Evolutionary conservation across 2,113 vertebrate species (phyloP).

Genomic region (Datnioides undecimradiatus): DNA sequence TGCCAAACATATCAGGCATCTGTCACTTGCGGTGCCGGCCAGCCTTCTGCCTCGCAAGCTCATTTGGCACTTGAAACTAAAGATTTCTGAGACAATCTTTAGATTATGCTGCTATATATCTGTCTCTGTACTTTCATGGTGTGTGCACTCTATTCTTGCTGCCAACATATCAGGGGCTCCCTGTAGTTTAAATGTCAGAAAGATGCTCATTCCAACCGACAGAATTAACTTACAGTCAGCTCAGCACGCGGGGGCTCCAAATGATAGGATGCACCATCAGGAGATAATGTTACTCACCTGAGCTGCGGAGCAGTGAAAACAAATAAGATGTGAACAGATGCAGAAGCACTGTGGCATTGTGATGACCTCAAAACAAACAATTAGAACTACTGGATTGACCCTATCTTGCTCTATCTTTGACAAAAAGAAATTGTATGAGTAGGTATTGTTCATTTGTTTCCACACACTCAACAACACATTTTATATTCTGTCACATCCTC

Average conservation of each 20-base stretch:
- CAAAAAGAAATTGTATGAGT: conserved; percentile 1
- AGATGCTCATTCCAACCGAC: conserved; percentile 72
- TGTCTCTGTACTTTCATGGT: conserved; percentile 41
- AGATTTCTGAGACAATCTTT: conserved; percentile 73
- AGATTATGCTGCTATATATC: conserved; percentile 63
- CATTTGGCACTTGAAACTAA: conserved; percentile 67
- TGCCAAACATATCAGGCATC: conserved; percentile 82
- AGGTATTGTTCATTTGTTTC: conserved; percentile 3
- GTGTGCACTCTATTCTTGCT: conserved; percentile 48
- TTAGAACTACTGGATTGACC: background rate
- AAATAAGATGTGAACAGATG: conserved; percentile 58
- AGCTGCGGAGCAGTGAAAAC: conserved; percentile 52
- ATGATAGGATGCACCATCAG: conserved; percentile 67
- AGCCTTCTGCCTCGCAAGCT: conserved; percentile 66
- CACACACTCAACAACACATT: conserved; percentile 21
- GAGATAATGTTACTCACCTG: conserved; percentile 74
- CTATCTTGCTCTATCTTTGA: conserved; percentile 12
- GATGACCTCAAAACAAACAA: conserved; percentile 52
- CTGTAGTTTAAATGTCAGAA: conserved; percentile 78
- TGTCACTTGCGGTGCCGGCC: conserved; percentile 75
- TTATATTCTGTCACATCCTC: conserved; percentile 23
- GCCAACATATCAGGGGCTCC: conserved; percentile 61
- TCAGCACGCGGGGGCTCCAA: conserved; percentile 47
- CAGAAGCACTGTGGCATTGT: conserved; percentile 24
- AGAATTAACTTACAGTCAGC: conserved; percentile 78